Base-by-base conservation (phyloP, 2,888 invertebrate genomes). In the Microctonus aethiopoides region DNA sequence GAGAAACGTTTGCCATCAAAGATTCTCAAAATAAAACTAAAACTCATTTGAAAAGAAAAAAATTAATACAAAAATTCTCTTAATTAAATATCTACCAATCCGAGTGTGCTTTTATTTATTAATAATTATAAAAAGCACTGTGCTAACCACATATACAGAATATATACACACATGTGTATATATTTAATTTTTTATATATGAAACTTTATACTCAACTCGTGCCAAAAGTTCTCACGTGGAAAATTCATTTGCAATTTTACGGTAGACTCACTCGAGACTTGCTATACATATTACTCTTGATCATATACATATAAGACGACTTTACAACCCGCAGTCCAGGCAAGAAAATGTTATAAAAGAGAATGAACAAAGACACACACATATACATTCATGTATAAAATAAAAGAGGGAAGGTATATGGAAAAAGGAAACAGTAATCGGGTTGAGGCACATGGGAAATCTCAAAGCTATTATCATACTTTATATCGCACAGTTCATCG, bases 241-340 rank as follows among this genome's bases (percentile, higher is more conserved):
- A 75, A 75, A 75, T 74, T 75, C 71, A 75, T 75, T 74, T 70
- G 71, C 70, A 74, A 75, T 75, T 74, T 71, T 71, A 67, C 73
- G 68, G 72, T 64, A 71, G 72, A 74, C 69, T 72, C 72, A 54
- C 52, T 56, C 69, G 74, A 74, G 72, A 74, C 68, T 16, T 67
- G 24, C 70, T 61, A 41, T 59, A 41, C 65, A 65, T 72, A 54
- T 56, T 57, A 72, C 72, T 70, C 69, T 46, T 46, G 16, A 4
- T 46, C 46, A 46, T 46, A 46, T 46, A 16, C 20, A 46, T 46
- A 46, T 9, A 46, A 66, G 68, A 74, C 61, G 67, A 73, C 69
- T 74, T 74, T 74, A 74, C 72, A 72, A 74, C 70, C 70, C 74
- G 68, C 72, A 72, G 34, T 60, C 24, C 32, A 22, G 22, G 51